Evolutionary conservation across 2,113 vertebrate species (phyloP).

Genomic region (Silurus asotus): DNA sequence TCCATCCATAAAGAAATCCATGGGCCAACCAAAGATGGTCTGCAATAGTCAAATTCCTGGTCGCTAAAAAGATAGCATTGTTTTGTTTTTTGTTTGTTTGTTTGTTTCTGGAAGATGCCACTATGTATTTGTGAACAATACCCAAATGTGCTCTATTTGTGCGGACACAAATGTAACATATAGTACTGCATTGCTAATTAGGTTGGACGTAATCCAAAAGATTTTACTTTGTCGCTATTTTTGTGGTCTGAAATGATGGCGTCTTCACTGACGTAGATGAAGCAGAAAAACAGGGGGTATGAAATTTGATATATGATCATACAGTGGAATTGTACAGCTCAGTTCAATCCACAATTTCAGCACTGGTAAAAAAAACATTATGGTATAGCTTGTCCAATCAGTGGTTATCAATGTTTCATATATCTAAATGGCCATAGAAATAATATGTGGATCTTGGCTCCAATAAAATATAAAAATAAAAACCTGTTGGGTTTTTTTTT

Average conservation of each 20-base stretch:
- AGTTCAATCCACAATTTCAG: not conserved
- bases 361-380: not conserved
- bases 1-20: too few relatives aligned
- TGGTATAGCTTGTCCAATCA: not conserved
- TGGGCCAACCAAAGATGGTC: not conserved
- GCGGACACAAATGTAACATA: not conserved
- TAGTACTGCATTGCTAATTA: not conserved
- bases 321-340: not conserved
- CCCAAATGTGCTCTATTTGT: not conserved
- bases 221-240: not conserved
- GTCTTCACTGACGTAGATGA: not conserved
- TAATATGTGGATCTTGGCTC: not conserved
- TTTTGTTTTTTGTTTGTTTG: too few relatives aligned
- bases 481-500: not conserved
- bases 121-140: not conserved
- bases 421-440: not conserved
- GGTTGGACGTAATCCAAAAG: not conserved
- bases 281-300: not conserved
- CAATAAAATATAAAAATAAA: not conserved
- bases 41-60: not conserved
- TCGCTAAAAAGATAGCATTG: not conserved
- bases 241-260: not conserved
- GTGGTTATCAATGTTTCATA: not conserved
- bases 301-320: not conserved
- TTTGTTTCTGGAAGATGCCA: not conserved